Conservation (phyloP, 2,888 invertebrate genomes). For the Drosophila quinaria region DNA sequence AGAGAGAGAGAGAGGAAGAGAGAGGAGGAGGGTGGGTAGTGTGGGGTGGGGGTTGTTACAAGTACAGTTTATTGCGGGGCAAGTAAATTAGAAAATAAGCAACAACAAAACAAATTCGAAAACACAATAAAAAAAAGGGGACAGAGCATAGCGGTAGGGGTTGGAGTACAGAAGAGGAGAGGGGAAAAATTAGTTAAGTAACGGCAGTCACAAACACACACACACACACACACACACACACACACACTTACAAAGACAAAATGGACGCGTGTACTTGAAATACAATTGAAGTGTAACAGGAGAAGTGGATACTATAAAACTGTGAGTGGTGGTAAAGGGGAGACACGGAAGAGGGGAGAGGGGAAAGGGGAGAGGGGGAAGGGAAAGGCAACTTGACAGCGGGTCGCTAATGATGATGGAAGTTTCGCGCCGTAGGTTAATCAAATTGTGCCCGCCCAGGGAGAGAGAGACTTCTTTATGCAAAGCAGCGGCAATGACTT, state of each 20-base stretch:
- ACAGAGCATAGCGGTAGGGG: not conserved
- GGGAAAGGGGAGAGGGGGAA: constrained; percentile 2
- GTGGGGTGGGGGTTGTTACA: not conserved
- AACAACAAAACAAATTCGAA: constrained; percentile 59
- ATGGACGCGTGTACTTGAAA: constrained; percentile 60
- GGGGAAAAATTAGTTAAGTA: constrained; percentile 63
- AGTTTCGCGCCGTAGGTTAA: constrained; percentile 68
- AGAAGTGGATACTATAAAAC: constrained; percentile 53
- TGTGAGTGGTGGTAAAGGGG: constrained; percentile 4
- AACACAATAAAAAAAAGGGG: constrained; percentile 26
- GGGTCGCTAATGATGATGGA: constrained; percentile 76
- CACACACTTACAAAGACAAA: constrained; percentile 20
- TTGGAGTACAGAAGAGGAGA: not conserved
- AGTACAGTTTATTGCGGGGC: not conserved
- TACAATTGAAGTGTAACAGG: constrained; percentile 73
- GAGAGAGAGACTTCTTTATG: constrained; percentile 51
- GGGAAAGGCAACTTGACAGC: constrained; percentile 14
- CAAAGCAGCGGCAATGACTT: constrained; percentile 69
- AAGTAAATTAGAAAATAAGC: constrained; percentile 68
- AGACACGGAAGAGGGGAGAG: constrained; percentile 4
- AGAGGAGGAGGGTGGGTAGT: not conserved
- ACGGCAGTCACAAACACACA: constrained; percentile 1
- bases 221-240: not conserved
- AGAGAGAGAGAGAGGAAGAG: not conserved
- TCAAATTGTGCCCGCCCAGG: constrained; percentile 64